These are phyloP conservation scores for Rutilus rutilus DNA, from an alignment of 2,113 vertebrate species.

Conservation along the genomic window DNA sequence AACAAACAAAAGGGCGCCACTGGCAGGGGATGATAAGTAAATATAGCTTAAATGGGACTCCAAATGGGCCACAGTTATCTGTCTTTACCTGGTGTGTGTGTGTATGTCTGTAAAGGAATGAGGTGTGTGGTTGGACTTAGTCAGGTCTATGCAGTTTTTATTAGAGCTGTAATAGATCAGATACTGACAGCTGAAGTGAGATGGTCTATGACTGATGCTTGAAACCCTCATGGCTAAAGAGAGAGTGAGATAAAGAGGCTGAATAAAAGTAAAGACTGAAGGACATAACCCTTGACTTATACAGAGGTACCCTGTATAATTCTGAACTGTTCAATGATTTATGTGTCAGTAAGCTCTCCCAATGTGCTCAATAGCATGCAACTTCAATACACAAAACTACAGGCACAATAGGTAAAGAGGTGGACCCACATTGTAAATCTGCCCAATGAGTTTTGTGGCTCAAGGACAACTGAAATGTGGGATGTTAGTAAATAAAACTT, in stretches of 20 bases:
- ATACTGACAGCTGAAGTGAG: conserved; percentile 68
- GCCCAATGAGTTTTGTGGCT: background rate
- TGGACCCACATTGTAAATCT: background rate
- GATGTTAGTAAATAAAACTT: background rate
- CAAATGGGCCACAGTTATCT: conserved; percentile 73
- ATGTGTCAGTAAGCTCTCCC: background rate
- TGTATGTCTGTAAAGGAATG: background rate
- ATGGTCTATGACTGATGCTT: conserved; percentile 64
- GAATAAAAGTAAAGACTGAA: conserved; percentile 20
- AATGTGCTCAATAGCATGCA: background rate
- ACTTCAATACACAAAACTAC: background rate
- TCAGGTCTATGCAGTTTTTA: conserved; percentile 70
- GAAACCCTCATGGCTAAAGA: background rate
- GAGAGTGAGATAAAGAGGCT: conserved; percentile 7
- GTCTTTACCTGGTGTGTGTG: conserved; percentile 58
- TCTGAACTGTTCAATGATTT: background rate
- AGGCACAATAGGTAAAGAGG: background rate
- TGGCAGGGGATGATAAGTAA: conserved; percentile 77
- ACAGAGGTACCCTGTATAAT: background rate
- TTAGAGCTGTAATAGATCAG: conserved; percentile 80
- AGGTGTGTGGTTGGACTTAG: conserved; percentile 29
- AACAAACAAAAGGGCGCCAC: conserved; percentile 71
- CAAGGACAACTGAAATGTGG: background rate
- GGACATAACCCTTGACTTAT: conserved; percentile 29
- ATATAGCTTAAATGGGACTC: conserved; percentile 77